These are phyloP conservation scores for Eledona agricola DNA, from an alignment of 2,888 invertebrate genomes.

Conservation along the genomic window DNA sequence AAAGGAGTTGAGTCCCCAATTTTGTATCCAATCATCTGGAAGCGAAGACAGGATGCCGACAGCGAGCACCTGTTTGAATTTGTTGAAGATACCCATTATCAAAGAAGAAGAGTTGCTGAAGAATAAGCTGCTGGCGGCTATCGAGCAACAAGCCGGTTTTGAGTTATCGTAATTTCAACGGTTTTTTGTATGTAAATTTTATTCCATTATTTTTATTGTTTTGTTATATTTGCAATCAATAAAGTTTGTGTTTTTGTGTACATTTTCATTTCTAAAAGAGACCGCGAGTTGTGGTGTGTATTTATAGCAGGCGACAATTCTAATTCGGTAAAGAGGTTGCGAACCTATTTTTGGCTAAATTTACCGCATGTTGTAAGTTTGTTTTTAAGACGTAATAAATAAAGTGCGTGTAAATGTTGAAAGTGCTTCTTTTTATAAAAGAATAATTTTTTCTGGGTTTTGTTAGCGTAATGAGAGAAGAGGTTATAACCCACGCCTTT, in stretches of 20 bases:
- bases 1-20: constrained; percentile 93
- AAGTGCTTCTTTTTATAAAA: too few relatives aligned
- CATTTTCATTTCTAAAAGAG: too few relatives aligned
- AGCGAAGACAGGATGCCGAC: constrained; percentile 92
- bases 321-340: too few relatives aligned
- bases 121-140: constrained; percentile 89
- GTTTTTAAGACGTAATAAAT: background rate
- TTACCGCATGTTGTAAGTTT: background rate
- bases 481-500: too few relatives aligned
- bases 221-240: constrained; percentile 26
- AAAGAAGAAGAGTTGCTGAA: constrained; percentile 77
- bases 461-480: background rate
- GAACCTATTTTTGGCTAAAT: too few relatives aligned
- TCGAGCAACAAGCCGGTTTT: constrained; percentile 95
- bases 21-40: constrained; percentile 95
- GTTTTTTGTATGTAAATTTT: constrained; percentile 12
- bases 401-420: too few relatives aligned
- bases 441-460: constrained; percentile 1
- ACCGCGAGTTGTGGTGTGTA: too few relatives aligned
- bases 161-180: constrained; percentile 82
- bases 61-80: constrained; percentile 97
- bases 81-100: constrained; percentile 94
- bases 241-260: constrained; percentile 15
- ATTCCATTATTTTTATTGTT: constrained; percentile 19
- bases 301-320: too few relatives aligned